These are phyloP conservation scores for Drosophila mayaguana DNA, from an alignment of 2,888 invertebrate genomes.

Conservation along the genomic window DNA sequence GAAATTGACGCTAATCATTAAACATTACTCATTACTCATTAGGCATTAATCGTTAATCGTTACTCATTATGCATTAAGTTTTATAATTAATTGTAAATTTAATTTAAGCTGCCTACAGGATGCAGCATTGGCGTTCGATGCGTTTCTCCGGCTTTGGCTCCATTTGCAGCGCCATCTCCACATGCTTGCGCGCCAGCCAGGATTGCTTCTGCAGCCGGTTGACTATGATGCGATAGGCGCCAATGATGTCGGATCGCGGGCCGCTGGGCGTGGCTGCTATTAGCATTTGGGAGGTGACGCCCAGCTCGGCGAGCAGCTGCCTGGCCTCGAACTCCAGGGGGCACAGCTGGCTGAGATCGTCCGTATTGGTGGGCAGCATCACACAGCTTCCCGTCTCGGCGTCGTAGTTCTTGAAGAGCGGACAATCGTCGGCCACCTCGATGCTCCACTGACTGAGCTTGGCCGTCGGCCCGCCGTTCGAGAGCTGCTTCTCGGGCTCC, in stretches of 20 bases:
- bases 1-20: slow-evolving; percentile 49
- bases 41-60: background rate
- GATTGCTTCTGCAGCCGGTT: slow-evolving; percentile 86
- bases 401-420: slow-evolving; percentile 84
- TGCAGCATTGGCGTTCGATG: slow-evolving; percentile 82
- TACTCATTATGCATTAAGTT: slow-evolving; percentile 11
- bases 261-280: slow-evolving; percentile 86
- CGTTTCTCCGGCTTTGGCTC: slow-evolving; percentile 83
- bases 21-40: slow-evolving; percentile 1
- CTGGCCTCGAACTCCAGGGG: slow-evolving; percentile 86
- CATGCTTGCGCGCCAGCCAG: slow-evolving; percentile 84
- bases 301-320: slow-evolving; percentile 86
- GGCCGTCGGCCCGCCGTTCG: slow-evolving; percentile 66
- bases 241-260: slow-evolving; percentile 88
- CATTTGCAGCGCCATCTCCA: slow-evolving; percentile 83
- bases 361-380: slow-evolving; percentile 85
- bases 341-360: slow-evolving; percentile 83
- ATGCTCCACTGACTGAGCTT: slow-evolving; percentile 80
- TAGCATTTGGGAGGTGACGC: slow-evolving; percentile 87
- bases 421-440: slow-evolving; percentile 78
- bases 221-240: slow-evolving; percentile 90
- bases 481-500: slow-evolving; percentile 78
- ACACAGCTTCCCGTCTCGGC: slow-evolving; percentile 85
- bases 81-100: slow-evolving; percentile 12
- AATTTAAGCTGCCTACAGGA: slow-evolving; percentile 72